Evolutionary conservation across 2,888 invertebrate genomes (phyloP).

Genomic region (Rhagonycha lutea): DNA sequence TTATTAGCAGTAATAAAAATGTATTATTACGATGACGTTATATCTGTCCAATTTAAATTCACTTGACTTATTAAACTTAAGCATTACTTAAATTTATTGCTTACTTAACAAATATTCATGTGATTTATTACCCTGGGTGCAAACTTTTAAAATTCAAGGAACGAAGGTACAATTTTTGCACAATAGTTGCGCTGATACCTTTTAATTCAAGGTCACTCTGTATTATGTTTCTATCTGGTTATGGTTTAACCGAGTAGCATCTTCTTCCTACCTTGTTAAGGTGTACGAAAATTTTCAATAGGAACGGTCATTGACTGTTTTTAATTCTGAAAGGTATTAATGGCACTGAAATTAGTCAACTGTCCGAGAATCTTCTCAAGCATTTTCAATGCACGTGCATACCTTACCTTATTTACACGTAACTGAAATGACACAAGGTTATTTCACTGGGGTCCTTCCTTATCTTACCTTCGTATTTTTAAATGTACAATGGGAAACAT

Average conservation of each 20-base stretch:
- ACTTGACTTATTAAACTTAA: not conserved
- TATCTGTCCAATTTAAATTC: not conserved
- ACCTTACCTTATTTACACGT: not conserved
- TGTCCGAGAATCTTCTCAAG: constrained; percentile 51
- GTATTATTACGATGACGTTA: constrained; percentile 23
- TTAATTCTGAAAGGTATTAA: constrained; percentile 51
- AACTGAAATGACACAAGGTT: not conserved
- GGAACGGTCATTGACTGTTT: constrained; percentile 39
- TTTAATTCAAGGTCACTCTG: not conserved
- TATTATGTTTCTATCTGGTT: not conserved
- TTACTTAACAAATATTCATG: not conserved
- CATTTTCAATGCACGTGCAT: constrained; percentile 47
- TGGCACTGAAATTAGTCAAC: constrained; percentile 51
- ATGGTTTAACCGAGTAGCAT: not conserved
- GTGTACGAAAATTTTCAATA: constrained; percentile 15
- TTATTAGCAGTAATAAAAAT: constrained; percentile 42
- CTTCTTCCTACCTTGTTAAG: constrained; percentile 8
- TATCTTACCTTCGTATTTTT: not conserved
- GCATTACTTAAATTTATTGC: not conserved
- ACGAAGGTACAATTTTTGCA: not conserved
- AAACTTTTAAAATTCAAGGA: not conserved
- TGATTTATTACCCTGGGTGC: not conserved
- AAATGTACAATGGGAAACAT: not conserved
- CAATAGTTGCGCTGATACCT: not conserved
- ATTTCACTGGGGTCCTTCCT: not conserved